Percentiles rank a stretch among this genome's conserved stretches.
phyloP scores from a whole-genome alignment of 53 echinoderm and acorn worm genomes.

The Echinarachnius parma region DNA sequence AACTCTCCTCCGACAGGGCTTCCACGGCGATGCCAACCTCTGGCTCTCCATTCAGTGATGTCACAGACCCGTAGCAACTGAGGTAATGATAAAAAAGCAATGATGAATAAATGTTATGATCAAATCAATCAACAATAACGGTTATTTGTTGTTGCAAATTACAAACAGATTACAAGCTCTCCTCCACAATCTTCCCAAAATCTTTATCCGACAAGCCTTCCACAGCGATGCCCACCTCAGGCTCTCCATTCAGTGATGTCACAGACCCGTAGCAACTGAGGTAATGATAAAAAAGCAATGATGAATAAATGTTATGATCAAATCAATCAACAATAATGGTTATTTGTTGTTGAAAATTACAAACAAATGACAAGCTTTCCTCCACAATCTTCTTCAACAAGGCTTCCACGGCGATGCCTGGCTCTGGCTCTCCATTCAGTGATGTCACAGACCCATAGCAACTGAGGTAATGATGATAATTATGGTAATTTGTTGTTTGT shows the following conservation, averaged over 20 bases:
- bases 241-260: slow-evolving; percentile 92
- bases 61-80: slow-evolving; percentile 83
- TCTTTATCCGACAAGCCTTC: slow-evolving; percentile 51
- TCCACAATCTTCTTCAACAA: too few species aligned
- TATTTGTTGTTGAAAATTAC: too few species aligned
- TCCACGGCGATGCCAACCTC: slow-evolving; percentile 74
- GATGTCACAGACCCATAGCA: slow-evolving; percentile 85
- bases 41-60: slow-evolving; percentile 93
- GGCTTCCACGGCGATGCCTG: slow-evolving; percentile 69
- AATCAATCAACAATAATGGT: too few species aligned
- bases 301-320: too few species aligned
- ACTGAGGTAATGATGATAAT: slow-evolving; percentile 55
- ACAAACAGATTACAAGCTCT: too few species aligned
- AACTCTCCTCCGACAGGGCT: slow-evolving; percentile 47
- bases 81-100: too few species aligned
- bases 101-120: too few species aligned
- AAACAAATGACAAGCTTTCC: slow-evolving; percentile 52
- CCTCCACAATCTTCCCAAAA: slow-evolving; percentile 59
- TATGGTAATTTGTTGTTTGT: too few species aligned
- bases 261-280: slow-evolving; percentile 80
- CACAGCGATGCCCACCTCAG: slow-evolving; percentile 72
- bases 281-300: too few species aligned
- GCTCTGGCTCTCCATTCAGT: slow-evolving; percentile 93
- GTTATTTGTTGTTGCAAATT: too few species aligned
- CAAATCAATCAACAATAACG: too few species aligned